phyloP scores from a whole-genome alignment of 2,113 vertebrate genomes.

The cat (Felis catus) region DNA sequence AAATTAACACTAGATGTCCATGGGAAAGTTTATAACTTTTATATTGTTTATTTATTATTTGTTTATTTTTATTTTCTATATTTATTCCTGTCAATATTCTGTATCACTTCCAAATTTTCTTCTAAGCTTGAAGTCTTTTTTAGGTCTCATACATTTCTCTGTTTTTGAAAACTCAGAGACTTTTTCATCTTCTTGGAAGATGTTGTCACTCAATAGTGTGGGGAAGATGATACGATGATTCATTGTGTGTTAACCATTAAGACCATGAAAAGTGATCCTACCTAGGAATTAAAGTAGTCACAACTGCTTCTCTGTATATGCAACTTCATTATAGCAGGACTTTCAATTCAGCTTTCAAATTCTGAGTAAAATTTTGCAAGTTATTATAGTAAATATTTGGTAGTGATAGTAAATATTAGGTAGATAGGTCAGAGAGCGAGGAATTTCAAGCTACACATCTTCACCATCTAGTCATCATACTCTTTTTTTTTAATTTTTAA shows the following conservation, averaged over 20 bases:
- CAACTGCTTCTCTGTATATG: not conserved
- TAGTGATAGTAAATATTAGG: not conserved
- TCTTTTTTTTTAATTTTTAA: not conserved
- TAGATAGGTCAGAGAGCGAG: not conserved
- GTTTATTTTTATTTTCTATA: not conserved
- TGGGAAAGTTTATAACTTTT: not conserved
- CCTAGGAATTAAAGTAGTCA: not conserved
- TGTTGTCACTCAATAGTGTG: not conserved
- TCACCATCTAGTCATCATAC: not conserved
- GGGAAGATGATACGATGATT: not conserved
- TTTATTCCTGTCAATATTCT: not conserved
- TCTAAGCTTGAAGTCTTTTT: not conserved
- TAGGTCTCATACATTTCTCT: not conserved
- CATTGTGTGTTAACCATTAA: not conserved
- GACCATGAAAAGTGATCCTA: not conserved
- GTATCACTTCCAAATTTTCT: not conserved
- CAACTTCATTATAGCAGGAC: not conserved
- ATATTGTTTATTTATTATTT: not conserved
- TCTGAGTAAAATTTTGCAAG: not conserved
- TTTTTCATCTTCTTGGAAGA: not conserved
- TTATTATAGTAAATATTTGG: not conserved
- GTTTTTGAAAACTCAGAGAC: not conserved
- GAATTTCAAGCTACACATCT: not conserved
- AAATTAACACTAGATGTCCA: not conserved
- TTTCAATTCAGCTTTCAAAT: not conserved